phyloP scores from a whole-genome alignment of 2,888 invertebrate species.

The Hipparchia sbordonii region DNA sequence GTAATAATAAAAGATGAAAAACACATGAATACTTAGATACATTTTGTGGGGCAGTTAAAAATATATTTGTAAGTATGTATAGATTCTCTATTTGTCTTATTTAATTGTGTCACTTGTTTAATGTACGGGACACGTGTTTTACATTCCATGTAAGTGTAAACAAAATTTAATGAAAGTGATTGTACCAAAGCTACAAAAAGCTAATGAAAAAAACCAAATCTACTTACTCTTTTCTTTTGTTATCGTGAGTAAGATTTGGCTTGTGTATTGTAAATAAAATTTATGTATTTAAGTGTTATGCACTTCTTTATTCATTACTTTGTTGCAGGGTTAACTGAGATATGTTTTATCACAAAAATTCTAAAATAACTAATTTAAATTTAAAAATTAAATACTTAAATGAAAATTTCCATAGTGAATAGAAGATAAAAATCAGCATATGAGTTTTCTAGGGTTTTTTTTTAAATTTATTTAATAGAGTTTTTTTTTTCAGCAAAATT shows the following conservation, averaged over 20 bases:
- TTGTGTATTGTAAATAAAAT: background rate
- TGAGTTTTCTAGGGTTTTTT: background rate
- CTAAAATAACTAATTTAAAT: background rate
- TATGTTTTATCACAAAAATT: background rate
- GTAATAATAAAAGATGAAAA: background rate
- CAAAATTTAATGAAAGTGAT: background rate
- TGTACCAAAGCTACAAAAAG: background rate
- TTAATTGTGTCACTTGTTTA: background rate
- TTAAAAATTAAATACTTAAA: background rate
- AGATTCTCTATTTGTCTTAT: background rate
- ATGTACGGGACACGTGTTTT: constrained; percentile 2
- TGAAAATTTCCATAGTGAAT: background rate
- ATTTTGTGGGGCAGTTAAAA: background rate
- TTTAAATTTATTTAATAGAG: background rate
- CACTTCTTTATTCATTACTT: constrained; percentile 40
- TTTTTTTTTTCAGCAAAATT: background rate
- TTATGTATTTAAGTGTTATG: background rate
- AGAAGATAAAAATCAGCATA: background rate
- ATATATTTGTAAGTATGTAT: background rate
- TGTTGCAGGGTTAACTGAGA: background rate
- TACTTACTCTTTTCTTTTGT: background rate
- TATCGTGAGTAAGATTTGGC: background rate
- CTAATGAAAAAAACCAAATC: background rate
- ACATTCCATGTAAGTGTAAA: constrained; percentile 24
- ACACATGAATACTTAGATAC: background rate